These are phyloP conservation scores for Synergus gifuensis DNA, from an alignment of 2,888 invertebrate species.

Conservation along the genomic window DNA sequence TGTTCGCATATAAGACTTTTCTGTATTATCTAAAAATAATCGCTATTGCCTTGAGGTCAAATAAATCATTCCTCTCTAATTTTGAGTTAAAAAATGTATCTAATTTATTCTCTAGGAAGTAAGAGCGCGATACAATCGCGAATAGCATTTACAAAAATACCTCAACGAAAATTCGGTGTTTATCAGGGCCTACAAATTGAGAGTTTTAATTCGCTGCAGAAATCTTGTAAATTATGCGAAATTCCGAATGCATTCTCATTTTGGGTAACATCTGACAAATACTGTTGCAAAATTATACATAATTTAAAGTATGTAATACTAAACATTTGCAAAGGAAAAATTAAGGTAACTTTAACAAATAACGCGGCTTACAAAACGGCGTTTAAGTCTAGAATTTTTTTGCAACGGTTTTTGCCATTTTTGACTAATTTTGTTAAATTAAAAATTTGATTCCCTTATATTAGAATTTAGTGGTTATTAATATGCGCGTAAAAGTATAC, in stretches of 20 bases:
- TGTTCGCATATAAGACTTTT: neutral
- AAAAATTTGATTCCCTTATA: neutral
- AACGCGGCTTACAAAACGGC: no score
- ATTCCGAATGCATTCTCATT: neutral
- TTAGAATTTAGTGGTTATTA: no score
- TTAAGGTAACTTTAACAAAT: no score
- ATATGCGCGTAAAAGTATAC: neutral
- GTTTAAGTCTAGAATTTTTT: no score
- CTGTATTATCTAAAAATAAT: neutral
- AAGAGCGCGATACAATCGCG: neutral
- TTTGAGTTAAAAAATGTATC: no score
- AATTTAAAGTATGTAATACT: neutral
- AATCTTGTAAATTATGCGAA: neutral
- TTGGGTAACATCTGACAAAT: neutral
- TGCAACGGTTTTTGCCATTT: no score
- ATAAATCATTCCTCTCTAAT: neutral
- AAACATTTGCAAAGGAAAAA: neutral
- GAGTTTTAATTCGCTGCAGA: neutral
- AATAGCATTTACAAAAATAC: neutral
- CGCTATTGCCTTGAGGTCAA: neutral
- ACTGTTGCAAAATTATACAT: neutral
- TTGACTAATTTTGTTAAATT: no score
- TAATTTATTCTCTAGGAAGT: neutral
- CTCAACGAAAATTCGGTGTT: neutral
- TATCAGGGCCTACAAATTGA: neutral